Evolutionary conservation across 2,888 invertebrate species (phyloP), one percentile per base, ranked within the genome.

Genomic region (Hanleya hanleyi): DNA sequence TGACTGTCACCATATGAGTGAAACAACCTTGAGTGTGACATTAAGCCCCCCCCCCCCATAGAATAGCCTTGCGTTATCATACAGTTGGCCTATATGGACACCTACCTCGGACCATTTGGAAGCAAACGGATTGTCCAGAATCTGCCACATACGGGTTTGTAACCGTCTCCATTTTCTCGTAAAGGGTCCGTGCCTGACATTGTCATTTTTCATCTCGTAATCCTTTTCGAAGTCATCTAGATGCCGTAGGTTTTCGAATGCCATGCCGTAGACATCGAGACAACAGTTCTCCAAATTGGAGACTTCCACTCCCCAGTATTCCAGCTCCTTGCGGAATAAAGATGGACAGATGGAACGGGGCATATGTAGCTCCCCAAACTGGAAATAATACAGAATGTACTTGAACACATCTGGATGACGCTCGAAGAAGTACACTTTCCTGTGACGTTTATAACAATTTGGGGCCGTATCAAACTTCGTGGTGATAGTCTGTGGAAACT

Each of bases 341-440:
- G 57, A 7, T 29, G 57, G 57, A 57, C 57, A 57, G 22, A 57
- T 26, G 2, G 57, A 57, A 29, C 57, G 22, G 4, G 57, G 57
- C 57, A 57, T 57, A 9, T 57, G 57, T 57, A 57, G 32, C 29
- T 57, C 57, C 4, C 57, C 57, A 26, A 57, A 57, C 57, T 57
- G 57, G 9, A 29, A 57, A 57, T 57, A 57, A 26, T 22, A 57
- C 22, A 57, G 26, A 32, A 57, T 26, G 29, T 57, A 57, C 32
- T 57, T 18, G 29, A 57, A 57, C 29, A 57, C 26, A 18, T 57
- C 57, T 15, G 57, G 26, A 26, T 57, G 57, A 29, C 57, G 57
- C 29, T 57, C 57, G 26, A 57, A 15, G 32, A 29, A 57, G 26
- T 57, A 57, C 22, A 57, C 26, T 57, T 26, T 18, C 26, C 29